Evolutionary conservation across 2,797 vertebrate species (phyloP), one percentile per base, ranked within the genome.

Genomic region (Paedocypris micromegethes): DNA sequence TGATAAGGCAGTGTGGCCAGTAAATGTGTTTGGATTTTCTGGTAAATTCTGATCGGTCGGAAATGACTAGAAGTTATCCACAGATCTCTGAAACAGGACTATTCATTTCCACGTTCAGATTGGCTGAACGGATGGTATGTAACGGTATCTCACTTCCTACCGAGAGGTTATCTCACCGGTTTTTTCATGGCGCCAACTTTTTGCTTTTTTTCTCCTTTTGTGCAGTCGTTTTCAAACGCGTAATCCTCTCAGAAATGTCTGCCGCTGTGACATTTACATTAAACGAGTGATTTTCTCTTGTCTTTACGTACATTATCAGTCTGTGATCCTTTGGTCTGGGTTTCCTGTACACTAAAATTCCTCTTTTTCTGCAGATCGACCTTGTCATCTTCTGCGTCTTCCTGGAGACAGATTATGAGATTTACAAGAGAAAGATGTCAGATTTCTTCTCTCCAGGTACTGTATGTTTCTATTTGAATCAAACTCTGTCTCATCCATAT

Each of bases 321-420:
- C 23, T 23, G 60, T 45, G 37, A 57, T 64, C 23, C 54, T 57
- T 66, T 66, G 64, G 57, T 66, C 53, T 39, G 8, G 48, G 37
- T 63, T 63, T 63, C 59, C 53, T 43, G 57, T 40, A 51, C 50
- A 7, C 53, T 64, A 51, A 70, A 23, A 64, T 64, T 39, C 6
- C 5, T 37, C 3, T 65, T 58, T 74, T 57, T 49, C 52, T 9
- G 9, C 90, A 99, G 97, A 90, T 97, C 83, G 93, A 93, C 81
- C 93, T 93, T 66, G 88, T 98, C 85, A 95, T 99, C 88, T 98
- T 98, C 89, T 99, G 97, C 0, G 94, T 98, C 86, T 99, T 99
- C 88, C 90, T 99, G 77, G 97, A 99, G 82, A 90, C 92, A 2
- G 96, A 99, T 83, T 97, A 90, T 84, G 90, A 89, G 85, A 98